phyloP scores from a whole-genome alignment of 2,888 invertebrate genomes.

The Sympetrum striolatum region DNA sequence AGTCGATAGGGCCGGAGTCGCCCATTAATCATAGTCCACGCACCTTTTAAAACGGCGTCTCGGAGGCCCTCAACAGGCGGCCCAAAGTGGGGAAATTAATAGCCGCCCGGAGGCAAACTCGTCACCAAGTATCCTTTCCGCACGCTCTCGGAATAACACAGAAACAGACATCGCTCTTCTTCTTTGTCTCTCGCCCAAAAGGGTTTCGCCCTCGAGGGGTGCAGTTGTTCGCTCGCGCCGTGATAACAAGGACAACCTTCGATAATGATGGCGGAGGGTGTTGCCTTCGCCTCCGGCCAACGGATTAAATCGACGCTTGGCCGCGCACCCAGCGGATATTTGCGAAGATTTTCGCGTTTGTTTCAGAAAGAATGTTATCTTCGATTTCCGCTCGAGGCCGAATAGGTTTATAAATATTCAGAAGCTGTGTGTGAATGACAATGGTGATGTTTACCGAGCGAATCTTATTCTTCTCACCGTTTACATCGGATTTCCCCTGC shows the following conservation, averaged over 20 bases:
- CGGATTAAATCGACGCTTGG: no score
- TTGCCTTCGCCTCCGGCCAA: no score
- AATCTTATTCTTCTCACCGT: no score
- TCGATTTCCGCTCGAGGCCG: no score
- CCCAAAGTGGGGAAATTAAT: not conserved
- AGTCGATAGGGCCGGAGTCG: conserved; percentile 3
- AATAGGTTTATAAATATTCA: no score
- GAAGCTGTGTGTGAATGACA: no score
- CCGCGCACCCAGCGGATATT: no score
- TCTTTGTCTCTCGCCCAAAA: not conserved
- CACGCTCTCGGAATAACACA: not conserved
- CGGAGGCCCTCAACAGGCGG: not conserved
- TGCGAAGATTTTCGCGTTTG: no score
- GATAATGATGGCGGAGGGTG: no score
- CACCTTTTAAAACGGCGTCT: not conserved
- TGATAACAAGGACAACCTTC: not conserved
- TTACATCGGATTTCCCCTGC: no score
- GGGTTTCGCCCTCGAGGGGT: not conserved
- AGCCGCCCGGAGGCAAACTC: not conserved
- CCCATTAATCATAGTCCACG: conserved; percentile 24
- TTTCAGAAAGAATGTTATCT: no score
- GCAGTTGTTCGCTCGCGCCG: not conserved
- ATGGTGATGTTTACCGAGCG: no score
- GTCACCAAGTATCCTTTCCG: not conserved
- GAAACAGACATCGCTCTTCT: not conserved